Evolutionary conservation across 2,888 invertebrate genomes (phyloP).

Genomic region (Minunthozetes semirufus): DNA sequence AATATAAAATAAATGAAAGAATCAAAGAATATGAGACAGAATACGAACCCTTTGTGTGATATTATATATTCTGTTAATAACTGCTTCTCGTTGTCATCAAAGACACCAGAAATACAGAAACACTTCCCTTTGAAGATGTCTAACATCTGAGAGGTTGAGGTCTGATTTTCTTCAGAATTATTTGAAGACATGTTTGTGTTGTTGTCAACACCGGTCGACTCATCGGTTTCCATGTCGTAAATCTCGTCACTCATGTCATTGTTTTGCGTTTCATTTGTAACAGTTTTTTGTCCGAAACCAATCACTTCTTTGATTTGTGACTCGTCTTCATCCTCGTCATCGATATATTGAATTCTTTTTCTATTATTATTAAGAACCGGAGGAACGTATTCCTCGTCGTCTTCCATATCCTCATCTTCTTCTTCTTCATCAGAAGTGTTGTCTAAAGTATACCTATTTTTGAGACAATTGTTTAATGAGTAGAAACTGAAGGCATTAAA

Average conservation of each 20-base stretch:
- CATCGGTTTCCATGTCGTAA: constrained; percentile 16
- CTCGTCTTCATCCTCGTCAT: constrained; percentile 7
- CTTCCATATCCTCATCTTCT: not conserved
- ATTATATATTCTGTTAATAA: not conserved
- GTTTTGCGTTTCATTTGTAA: not conserved
- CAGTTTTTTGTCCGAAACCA: not conserved
- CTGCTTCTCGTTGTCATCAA: constrained; percentile 1
- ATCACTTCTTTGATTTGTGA: constrained; percentile 18
- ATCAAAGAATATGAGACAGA: not conserved
- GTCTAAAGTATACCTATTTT: not conserved
- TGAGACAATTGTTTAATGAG: not conserved
- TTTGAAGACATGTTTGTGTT: not conserved
- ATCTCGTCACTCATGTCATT: not conserved
- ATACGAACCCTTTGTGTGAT: not conserved
- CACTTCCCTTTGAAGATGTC: constrained; percentile 2
- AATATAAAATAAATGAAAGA: too few relatives aligned
- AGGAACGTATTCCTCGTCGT: not conserved
- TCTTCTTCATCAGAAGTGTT: not conserved
- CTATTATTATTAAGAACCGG: not conserved
- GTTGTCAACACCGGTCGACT: not conserved
- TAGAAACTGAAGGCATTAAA: not conserved
- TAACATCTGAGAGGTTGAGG: not conserved
- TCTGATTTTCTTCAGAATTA: too few relatives aligned
- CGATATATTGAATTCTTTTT: not conserved
- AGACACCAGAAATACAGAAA: not conserved